These are phyloP conservation scores for Sminthopsis crassicaudata DNA, from an alignment of 2,113 vertebrate species.

Conservation along the genomic window DNA sequence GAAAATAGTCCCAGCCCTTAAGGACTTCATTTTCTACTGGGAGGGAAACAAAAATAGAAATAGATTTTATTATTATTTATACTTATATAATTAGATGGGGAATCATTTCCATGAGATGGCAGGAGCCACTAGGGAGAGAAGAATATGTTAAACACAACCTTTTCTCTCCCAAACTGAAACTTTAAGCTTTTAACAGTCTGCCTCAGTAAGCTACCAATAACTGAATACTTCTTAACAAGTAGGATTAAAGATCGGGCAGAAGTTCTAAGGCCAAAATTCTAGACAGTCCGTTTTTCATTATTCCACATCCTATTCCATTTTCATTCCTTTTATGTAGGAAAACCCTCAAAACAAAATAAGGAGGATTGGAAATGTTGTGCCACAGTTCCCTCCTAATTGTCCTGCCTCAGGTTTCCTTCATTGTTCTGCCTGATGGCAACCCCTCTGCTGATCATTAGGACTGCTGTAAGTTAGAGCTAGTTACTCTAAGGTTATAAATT, in stretches of 20 bases:
- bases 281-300: neutral
- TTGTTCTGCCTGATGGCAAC: too few species aligned
- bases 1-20: neutral
- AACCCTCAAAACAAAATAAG: slow-evolving; percentile 92
- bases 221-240: neutral
- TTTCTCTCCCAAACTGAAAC: neutral
- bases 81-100: too few species aligned
- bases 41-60: neutral
- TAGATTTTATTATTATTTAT: too few species aligned
- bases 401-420: too few species aligned
- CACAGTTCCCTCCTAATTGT: too few species aligned
- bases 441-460: too few species aligned
- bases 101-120: neutral
- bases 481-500: too few species aligned
- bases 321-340: slow-evolving; percentile 85
- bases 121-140: neutral
- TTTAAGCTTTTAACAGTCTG: neutral
- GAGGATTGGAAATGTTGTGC: slow-evolving; percentile 82
- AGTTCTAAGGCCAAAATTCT: neutral
- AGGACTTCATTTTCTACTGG: neutral
- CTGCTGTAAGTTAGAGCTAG: too few species aligned
- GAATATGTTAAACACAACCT: neutral
- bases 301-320: slow-evolving; percentile 33
- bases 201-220: neutral
- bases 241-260: neutral